Conservation (phyloP, 2,113 vertebrate genomes). For the Oxyruncus cristatus region DNA sequence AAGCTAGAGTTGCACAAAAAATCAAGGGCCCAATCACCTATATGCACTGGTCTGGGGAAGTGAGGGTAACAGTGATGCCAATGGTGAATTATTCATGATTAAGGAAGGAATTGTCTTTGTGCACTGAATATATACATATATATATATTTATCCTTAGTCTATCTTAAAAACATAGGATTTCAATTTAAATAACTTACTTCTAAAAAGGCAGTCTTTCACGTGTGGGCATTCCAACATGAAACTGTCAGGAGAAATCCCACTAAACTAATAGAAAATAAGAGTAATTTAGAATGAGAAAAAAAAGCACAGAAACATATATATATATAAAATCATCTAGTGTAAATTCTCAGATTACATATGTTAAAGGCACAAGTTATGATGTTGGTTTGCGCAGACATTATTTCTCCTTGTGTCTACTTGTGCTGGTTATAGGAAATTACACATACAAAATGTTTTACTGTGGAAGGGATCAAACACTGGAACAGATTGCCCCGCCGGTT, state of each 20-base stretch:
- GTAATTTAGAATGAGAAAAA: background rate
- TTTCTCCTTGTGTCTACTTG: too few relatives aligned
- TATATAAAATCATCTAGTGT: background rate
- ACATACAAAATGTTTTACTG: background rate
- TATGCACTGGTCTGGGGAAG: background rate
- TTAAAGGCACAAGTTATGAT: background rate
- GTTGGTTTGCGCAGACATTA: background rate
- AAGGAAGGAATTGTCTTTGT: background rate
- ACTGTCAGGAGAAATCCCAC: background rate
- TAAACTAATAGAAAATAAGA: background rate
- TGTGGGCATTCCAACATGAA: background rate
- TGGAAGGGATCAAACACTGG: background rate
- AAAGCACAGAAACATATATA: fast-evolving
- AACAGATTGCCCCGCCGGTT: background rate
- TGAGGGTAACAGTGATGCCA: background rate
- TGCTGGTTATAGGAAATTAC: background rate
- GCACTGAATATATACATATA: too few relatives aligned
- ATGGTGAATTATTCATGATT: background rate
- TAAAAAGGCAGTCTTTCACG: background rate
- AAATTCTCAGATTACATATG: background rate
- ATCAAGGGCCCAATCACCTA: background rate
- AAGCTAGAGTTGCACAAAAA: background rate
- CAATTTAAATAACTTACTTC: background rate
- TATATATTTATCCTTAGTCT: background rate
- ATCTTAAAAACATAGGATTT: background rate